Evolutionary conservation across 2,113 vertebrate species (phyloP).

Genomic region (Furnarius figulus): DNA sequence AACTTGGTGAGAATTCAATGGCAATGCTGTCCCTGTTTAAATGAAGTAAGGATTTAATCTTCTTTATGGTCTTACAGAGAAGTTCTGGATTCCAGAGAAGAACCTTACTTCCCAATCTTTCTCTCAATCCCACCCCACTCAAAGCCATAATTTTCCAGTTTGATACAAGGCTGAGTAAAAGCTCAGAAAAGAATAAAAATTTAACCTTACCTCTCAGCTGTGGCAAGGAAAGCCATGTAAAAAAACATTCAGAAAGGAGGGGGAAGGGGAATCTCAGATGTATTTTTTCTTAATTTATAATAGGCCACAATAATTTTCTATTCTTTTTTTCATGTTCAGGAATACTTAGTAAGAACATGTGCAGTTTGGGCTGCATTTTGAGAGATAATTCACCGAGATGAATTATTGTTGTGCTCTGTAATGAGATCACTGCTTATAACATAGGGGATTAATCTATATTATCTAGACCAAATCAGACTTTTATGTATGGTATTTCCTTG

Average conservation of each 20-base stretch:
- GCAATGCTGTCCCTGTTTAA: not conserved
- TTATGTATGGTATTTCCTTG: constrained; percentile 38
- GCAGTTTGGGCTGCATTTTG: not conserved
- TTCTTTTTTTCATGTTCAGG: not conserved
- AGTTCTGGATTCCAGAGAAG: not conserved
- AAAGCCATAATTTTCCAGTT: not conserved
- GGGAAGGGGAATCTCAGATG: not conserved
- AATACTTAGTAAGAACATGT: not conserved
- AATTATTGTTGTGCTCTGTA: constrained; percentile 29
- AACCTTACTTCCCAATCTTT: not conserved
- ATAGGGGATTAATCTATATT: constrained; percentile 40
- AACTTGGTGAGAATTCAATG: not conserved
- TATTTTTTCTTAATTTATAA: not conserved
- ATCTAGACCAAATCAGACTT: constrained; percentile 26
- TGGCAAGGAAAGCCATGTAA: not conserved
- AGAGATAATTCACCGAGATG: constrained; percentile 14
- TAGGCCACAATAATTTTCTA: not conserved
- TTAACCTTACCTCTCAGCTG: not conserved
- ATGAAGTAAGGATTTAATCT: not conserved
- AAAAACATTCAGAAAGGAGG: not conserved
- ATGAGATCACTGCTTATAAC: constrained; percentile 1
- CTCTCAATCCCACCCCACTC: not conserved
- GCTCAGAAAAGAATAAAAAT: not conserved
- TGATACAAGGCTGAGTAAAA: not conserved
- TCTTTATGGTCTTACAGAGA: not conserved